These are phyloP conservation scores for Empidonax alnorum DNA, from an alignment of 2,113 vertebrate genomes.

Conservation along the genomic window DNA sequence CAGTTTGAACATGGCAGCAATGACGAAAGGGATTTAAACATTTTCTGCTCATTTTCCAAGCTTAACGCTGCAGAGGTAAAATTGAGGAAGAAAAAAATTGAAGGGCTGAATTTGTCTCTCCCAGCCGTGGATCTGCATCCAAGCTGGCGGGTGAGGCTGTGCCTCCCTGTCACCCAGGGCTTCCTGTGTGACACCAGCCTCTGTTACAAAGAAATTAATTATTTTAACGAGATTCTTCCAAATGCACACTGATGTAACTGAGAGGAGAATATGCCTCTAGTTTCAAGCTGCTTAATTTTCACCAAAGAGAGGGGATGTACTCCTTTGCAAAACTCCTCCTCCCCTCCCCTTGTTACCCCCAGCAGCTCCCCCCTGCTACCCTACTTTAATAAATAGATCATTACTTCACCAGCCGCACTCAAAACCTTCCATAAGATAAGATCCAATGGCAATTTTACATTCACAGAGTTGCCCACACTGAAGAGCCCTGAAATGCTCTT, in stretches of 20 bases:
- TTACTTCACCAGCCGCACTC: not conserved
- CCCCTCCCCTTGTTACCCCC: not conserved
- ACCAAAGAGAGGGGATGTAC: not conserved
- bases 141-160: not conserved
- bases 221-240: not conserved
- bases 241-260: not conserved
- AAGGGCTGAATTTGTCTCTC: not conserved
- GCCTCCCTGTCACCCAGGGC: not conserved
- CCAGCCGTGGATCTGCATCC: not conserved
- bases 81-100: not conserved
- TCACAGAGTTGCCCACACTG: not conserved
- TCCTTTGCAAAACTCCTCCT: not conserved
- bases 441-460: not conserved
- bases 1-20: not conserved
- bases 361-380: not conserved
- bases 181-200: not conserved
- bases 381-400: not conserved
- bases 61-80: not conserved
- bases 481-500: conserved; percentile 15
- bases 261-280: not conserved
- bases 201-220: not conserved
- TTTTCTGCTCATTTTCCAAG: conserved; percentile 8
- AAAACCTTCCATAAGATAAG: not conserved
- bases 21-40: conserved; percentile 11
- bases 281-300: not conserved